phyloP scores from a whole-genome alignment of 2,888 invertebrate species.

The Lepidochrysops patricia region DNA sequence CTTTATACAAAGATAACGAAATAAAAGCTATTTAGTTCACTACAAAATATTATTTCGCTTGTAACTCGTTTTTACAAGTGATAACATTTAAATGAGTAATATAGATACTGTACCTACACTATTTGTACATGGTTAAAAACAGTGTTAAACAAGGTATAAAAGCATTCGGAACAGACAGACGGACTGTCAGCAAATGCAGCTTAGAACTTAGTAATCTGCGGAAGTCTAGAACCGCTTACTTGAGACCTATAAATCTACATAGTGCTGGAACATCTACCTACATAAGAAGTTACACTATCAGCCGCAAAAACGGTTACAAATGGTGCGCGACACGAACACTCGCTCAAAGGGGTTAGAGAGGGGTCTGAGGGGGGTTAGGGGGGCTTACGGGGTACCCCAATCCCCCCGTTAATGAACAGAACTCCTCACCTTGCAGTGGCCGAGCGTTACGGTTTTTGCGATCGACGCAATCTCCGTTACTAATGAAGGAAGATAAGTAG shows the following conservation, averaged over 20 bases:
- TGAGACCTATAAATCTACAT: constrained; percentile 5
- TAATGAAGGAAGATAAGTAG: not conserved
- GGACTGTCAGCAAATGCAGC: not conserved
- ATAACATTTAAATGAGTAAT: too few relatives aligned
- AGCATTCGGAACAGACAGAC: too few relatives aligned
- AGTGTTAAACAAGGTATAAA: too few relatives aligned
- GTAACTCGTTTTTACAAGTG: too few relatives aligned
- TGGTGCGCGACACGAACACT: constrained; percentile 7
- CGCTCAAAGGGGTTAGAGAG: not conserved
- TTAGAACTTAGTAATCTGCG: not conserved
- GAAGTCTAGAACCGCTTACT: not conserved
- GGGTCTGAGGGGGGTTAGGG: not conserved
- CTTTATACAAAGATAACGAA: too few relatives aligned
- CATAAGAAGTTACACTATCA: not conserved
- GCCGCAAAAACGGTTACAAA: constrained; percentile 7
- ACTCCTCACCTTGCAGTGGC: constrained; percentile 6
- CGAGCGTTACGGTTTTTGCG: constrained; percentile 3
- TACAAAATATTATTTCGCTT: too few relatives aligned
- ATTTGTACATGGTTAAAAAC: too few relatives aligned
- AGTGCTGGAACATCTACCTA: not conserved
- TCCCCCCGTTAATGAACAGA: constrained; percentile 6
- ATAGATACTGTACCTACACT: too few relatives aligned
- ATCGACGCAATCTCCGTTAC: not conserved
- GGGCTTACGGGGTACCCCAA: too few relatives aligned
- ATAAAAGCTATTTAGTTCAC: too few relatives aligned